phyloP scores from a whole-genome alignment of 2,888 invertebrate species.

The Nemurella pictetii region DNA sequence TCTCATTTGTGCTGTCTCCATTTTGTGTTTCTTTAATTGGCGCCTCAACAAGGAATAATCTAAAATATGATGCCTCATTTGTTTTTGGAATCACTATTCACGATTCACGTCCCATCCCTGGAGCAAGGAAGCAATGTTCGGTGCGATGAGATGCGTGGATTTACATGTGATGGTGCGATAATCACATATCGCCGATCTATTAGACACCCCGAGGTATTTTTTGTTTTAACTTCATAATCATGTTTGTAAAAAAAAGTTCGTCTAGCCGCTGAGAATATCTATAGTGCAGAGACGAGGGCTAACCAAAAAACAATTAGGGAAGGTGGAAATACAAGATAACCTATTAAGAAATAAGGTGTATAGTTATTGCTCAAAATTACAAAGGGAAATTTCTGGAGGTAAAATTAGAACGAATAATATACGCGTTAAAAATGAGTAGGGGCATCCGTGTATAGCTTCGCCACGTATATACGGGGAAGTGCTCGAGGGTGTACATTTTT shows the following conservation, averaged over 20 bases:
- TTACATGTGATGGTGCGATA: too few relatives aligned
- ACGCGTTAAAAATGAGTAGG: neutral
- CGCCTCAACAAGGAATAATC: too few relatives aligned
- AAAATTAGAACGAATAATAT: neutral
- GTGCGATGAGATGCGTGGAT: neutral
- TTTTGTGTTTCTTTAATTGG: too few relatives aligned
- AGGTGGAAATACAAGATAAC: neutral
- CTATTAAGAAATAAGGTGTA: neutral
- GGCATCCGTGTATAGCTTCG: too few relatives aligned
- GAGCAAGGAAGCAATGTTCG: neutral
- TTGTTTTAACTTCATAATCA: too few relatives aligned
- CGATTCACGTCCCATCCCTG: neutral
- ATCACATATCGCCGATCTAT: neutral
- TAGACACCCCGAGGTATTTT: neutral
- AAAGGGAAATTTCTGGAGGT: neutral
- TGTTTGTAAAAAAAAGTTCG: neutral
- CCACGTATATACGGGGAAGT: too few relatives aligned
- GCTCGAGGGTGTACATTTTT: too few relatives aligned
- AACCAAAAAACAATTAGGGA: neutral
- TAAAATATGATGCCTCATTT: too few relatives aligned
- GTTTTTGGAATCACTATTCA: too few relatives aligned
- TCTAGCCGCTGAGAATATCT: neutral
- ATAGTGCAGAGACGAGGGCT: neutral
- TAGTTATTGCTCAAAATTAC: neutral
- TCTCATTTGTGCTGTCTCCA: too few relatives aligned